phyloP scores from a whole-genome alignment of 2,888 invertebrate genomes.

The Lysandra coridon region DNA sequence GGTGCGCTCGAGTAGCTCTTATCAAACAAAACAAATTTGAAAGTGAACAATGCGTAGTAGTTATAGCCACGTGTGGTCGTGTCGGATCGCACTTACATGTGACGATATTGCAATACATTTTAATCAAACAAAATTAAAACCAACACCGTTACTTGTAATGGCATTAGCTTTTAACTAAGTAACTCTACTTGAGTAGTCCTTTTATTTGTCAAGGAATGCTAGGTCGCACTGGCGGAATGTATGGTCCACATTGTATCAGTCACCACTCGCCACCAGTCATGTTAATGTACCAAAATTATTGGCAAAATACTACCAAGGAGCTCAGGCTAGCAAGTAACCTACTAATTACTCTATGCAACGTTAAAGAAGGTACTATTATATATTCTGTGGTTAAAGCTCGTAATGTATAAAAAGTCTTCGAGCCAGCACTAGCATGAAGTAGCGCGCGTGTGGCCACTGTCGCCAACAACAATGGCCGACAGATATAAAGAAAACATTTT shows the following conservation, averaged over 20 bases:
- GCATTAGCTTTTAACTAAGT: no score
- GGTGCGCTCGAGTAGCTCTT: constrained; percentile 70
- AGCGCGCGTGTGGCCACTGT: constrained; percentile 76
- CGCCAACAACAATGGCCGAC: constrained; percentile 72
- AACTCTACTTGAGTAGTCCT: no score
- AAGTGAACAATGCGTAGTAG: constrained; percentile 65
- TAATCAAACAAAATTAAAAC: background rate
- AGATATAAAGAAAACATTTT: constrained; percentile 81
- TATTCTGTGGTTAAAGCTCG: constrained; percentile 45
- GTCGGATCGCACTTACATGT: constrained; percentile 52
- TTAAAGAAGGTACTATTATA: constrained; percentile 28
- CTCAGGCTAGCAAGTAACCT: background rate
- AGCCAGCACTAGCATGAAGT: constrained; percentile 51
- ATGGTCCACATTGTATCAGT: no score
- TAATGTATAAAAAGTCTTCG: constrained; percentile 52
- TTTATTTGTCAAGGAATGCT: no score
- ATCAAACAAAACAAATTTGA: constrained; percentile 73
- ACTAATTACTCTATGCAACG: constrained; percentile 20
- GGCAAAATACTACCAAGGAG: no score
- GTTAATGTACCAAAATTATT: no score
- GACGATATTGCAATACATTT: constrained; percentile 42
- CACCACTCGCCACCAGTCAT: no score
- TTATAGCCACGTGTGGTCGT: constrained; percentile 6
- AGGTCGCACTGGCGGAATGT: no score
- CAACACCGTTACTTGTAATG: no score